Percentiles rank a stretch among this genome's conserved stretches.
These are phyloP conservation scores for Phylloscopus whistleri DNA, from an alignment of 2,113 vertebrate genomes.

Conservation along the genomic window DNA sequence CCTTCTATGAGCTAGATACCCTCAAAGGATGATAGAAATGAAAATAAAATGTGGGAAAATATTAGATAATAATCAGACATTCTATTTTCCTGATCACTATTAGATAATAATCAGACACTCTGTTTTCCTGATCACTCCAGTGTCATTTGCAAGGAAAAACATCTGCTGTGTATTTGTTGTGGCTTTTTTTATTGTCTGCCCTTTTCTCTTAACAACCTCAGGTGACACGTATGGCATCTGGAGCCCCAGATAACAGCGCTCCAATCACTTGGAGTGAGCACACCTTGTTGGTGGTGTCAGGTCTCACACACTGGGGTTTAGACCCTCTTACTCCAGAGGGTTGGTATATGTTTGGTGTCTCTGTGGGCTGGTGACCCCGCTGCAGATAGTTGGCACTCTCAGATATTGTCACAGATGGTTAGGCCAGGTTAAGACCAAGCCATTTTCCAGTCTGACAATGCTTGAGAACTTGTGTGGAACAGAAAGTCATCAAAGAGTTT, in stretches of 20 bases:
- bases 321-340: not conserved
- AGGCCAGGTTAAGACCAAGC: not conserved
- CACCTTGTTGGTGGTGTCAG: not conserved
- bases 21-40: not conserved
- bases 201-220: not conserved
- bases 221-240: fast-evolving
- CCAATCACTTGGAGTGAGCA: not conserved
- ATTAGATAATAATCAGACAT: not conserved
- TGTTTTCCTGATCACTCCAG: not conserved
- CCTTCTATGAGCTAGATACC: not conserved
- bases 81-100: not conserved
- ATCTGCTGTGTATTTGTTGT: not conserved
- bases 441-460: not conserved
- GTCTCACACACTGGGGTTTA: not conserved
- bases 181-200: not conserved
- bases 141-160: not conserved
- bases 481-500: not conserved
- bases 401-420: not conserved
- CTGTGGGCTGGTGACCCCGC: not conserved
- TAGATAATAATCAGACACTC: not conserved
- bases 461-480: not conserved
- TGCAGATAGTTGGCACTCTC: not conserved
- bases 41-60: not conserved
- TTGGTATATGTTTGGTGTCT: not conserved
- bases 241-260: not conserved